Conservation (phyloP, 1,140 invertebrate species). For the Spodoptera frugiperda region DNA sequence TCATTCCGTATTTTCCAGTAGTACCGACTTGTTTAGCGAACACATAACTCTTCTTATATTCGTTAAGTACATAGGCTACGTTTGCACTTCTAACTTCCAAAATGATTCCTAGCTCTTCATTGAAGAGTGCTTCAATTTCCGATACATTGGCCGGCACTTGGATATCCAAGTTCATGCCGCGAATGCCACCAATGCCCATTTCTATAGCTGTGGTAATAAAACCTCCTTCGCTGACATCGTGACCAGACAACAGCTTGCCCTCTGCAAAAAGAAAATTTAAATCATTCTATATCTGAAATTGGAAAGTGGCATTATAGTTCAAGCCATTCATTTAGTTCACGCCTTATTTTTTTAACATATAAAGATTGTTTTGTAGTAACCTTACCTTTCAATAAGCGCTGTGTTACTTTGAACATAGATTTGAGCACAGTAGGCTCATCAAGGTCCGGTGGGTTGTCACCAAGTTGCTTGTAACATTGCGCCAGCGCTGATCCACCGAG, state of each 20-base stretch:
- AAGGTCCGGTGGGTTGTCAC: slow-evolving; percentile 93
- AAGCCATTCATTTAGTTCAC: too few species aligned
- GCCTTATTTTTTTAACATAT: too few species aligned
- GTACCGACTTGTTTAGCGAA: slow-evolving; percentile 91
- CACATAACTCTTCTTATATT: slow-evolving; percentile 88
- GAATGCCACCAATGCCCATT: slow-evolving; percentile 97
- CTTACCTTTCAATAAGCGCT: slow-evolving; percentile 92
- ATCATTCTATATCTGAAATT: too few species aligned
- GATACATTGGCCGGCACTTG: slow-evolving; percentile 84
- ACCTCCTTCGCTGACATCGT: slow-evolving; percentile 99
- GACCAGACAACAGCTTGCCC: slow-evolving; percentile 93
- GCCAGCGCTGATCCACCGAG: slow-evolving; percentile 97
- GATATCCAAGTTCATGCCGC: slow-evolving; percentile 91
- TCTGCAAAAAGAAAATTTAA: slow-evolving; percentile 83
- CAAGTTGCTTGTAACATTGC: slow-evolving; percentile 95
- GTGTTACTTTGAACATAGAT: slow-evolving; percentile 93
- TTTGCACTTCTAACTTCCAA: slow-evolving; percentile 91
- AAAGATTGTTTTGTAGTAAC: neutral
- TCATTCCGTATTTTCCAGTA: slow-evolving; percentile 89
- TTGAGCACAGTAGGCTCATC: slow-evolving; percentile 89
- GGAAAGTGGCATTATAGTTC: too few species aligned
- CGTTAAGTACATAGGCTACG: slow-evolving; percentile 87
- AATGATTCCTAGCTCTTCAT: slow-evolving; percentile 97
- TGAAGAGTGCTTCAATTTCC: slow-evolving; percentile 91
- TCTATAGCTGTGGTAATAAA: slow-evolving; percentile 96